Percentiles rank a stretch among this genome's conserved stretches.
These are phyloP conservation scores for Pangasianodon hypophthalmus DNA, from an alignment of 2,113 vertebrate genomes.

Conservation along the genomic window DNA sequence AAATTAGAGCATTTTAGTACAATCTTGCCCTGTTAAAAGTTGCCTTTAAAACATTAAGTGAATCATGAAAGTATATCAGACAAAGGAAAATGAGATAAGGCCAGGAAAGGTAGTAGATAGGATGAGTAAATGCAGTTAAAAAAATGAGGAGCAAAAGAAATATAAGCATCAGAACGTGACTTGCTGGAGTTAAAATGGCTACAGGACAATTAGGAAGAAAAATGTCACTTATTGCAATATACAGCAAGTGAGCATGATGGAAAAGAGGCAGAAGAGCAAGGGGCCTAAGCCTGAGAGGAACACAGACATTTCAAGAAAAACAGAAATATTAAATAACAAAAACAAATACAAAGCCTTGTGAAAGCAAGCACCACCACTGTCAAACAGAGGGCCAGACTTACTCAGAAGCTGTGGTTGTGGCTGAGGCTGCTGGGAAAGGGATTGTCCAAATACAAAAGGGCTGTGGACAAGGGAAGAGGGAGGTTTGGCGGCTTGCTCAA, in stretches of 20 bases:
- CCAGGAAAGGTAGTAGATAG: background rate
- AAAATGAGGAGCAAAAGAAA: slow-evolving; percentile 11
- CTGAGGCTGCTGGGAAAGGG: slow-evolving; percentile 99
- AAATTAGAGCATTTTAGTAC: background rate
- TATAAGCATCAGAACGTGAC: background rate
- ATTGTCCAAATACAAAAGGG: slow-evolving; percentile 99
- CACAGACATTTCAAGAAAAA: slow-evolving; percentile 20
- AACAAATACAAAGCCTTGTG: slow-evolving; percentile 43
- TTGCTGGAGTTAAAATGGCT: slow-evolving; percentile 3
- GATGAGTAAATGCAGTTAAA: background rate
- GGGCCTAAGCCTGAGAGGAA: slow-evolving; percentile 23
- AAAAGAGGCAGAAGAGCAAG: slow-evolving; percentile 41
- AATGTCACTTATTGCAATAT: slow-evolving; percentile 13
- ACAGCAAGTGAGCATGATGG: slow-evolving; percentile 38
- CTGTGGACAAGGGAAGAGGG: slow-evolving; percentile 98
- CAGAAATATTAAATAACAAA: slow-evolving; percentile 23
- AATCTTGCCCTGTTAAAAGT: slow-evolving; percentile 2
- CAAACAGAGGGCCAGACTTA: slow-evolving; percentile 94
- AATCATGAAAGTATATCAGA: background rate
- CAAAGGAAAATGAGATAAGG: background rate
- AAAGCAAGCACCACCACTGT: slow-evolving; percentile 76
- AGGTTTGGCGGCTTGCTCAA: slow-evolving; percentile 99
- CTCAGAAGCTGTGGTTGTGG: slow-evolving; percentile 94
- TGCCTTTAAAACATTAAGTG: background rate
- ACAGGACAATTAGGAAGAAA: slow-evolving; percentile 18